Base-by-base conservation (phyloP, 2,113 vertebrate species). In the Cinclus cinclus region DNA sequence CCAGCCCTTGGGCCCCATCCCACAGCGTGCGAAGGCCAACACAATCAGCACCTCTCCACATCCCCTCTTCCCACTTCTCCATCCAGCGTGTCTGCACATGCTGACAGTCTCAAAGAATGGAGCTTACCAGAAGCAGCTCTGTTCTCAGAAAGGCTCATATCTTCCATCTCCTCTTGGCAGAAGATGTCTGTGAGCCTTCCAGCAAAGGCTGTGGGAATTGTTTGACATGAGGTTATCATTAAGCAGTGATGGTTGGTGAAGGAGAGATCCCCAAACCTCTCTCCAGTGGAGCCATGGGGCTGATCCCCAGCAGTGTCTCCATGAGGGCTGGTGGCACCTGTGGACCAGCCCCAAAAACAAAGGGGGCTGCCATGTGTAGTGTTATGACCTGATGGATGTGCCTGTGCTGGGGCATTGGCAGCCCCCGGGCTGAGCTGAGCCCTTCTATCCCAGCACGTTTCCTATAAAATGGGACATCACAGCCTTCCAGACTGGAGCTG, bases 1-100 rank as follows among this genome's bases (percentile, higher is more conserved):
- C 5, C 82, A 83, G 25, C 41, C 47, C 70, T 20, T 11, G 0
- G 1, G 41, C 30, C 44, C 31, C 63, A 23, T 21, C 23, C 39
- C 8, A 8, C 0, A 0, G 23, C n/a, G 21, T 1, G 10, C 2
- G 0, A 0, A 5, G 75, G 42, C 52, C 49, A 58, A 65, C 42
- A 53, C 37, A 19, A 9, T 2, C 23, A 13, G 8, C 39, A 16
- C 20, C 13, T 62, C 73, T 28, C 44, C 87, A 49, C 46, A 17
- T 30, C 31, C 13, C 13, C 37, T 19, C 41, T 64, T 83, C 68
- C n/a, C 27, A 27, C 50, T 89, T 80, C 88, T 63, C 60, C 62
- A 35, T 35, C 46, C 46, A 15, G 31, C n/a, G 0, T 28, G 86
- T 83, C 80, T 4, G 4, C 62, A 71, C 91, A 87, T 0, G 41